Evolutionary conservation across 2,888 invertebrate genomes (phyloP).

Genomic region (Hanleya hanleyi): DNA sequence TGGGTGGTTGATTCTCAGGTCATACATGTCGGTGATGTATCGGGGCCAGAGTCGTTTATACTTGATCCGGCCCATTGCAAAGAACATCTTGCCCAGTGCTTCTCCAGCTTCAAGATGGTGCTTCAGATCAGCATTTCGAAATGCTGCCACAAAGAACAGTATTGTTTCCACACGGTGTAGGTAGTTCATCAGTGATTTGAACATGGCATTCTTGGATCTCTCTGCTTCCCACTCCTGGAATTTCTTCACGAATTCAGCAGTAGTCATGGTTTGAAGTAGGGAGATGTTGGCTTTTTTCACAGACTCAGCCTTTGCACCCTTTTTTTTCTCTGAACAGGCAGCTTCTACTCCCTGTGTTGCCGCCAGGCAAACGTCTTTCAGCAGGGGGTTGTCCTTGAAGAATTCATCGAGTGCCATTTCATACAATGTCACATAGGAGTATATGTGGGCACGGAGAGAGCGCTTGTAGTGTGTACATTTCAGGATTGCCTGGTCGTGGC

Average conservation of each 20-base stretch:
- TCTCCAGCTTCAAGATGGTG: conserved; percentile 35
- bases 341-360: background rate
- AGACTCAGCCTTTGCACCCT: background rate
- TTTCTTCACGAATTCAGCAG: conserved; percentile 11
- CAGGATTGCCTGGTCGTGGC: conserved; percentile 25
- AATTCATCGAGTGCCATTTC: conserved; percentile 13
- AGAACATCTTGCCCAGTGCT: conserved; percentile 20
- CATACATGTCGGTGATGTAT: conserved; percentile 26
- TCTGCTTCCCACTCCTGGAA: conserved; percentile 20
- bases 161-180: background rate
- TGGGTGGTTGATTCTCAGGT: conserved; percentile 13
- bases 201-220: conserved; percentile 29
- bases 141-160: conserved; percentile 25
- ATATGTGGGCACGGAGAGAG: background rate
- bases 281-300: conserved; percentile 18
- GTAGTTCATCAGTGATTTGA: conserved; percentile 15
- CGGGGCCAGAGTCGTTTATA: conserved; percentile 18
- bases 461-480: conserved; percentile 28
- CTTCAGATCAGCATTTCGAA: conserved; percentile 22
- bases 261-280: conserved; percentile 20
- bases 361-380: background rate
- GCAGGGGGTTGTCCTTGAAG: background rate
- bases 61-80: conserved; percentile 27
- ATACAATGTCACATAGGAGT: conserved; percentile 19
- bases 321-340: background rate